Evolutionary conservation across 2,113 vertebrate genomes (phyloP).

Genomic region (Murina feae): DNA sequence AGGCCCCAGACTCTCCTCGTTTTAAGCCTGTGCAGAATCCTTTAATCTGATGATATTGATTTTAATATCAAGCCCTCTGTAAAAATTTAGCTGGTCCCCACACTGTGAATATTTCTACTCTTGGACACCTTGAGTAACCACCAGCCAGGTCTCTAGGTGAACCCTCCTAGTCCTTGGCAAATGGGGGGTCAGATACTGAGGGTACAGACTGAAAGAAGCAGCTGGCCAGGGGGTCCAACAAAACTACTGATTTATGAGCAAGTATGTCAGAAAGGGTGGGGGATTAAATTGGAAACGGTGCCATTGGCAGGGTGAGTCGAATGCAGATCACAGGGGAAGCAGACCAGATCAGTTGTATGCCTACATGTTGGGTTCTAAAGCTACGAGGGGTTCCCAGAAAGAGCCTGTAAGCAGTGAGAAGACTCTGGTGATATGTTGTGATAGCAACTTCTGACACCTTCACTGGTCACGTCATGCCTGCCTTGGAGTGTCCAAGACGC

Average conservation of each 20-base stretch:
- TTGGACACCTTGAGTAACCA: neutral
- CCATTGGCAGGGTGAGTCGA: neutral
- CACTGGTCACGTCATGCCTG: too few relatives aligned
- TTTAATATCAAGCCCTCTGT: neutral
- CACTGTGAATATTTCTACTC: neutral
- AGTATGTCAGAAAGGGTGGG: neutral
- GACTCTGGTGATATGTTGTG: neutral
- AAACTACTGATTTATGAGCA: neutral
- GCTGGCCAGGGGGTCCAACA: neutral
- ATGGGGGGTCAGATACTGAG: neutral
- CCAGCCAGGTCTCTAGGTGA: neutral
- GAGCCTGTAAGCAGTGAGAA: neutral
- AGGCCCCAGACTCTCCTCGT: neutral
- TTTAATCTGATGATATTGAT: neutral
- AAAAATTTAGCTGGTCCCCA: neutral
- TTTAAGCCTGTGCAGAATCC: neutral
- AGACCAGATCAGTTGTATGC: neutral
- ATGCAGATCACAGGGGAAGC: neutral
- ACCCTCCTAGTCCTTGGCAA: neutral
- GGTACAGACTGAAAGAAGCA: neutral
- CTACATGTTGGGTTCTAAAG: neutral
- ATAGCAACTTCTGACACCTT: neutral
- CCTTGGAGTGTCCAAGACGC: neutral
- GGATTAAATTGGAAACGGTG: neutral
- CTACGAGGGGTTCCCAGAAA: neutral